Conservation (phyloP, 2,113 vertebrate species). For the Eclectus roratus region DNA sequence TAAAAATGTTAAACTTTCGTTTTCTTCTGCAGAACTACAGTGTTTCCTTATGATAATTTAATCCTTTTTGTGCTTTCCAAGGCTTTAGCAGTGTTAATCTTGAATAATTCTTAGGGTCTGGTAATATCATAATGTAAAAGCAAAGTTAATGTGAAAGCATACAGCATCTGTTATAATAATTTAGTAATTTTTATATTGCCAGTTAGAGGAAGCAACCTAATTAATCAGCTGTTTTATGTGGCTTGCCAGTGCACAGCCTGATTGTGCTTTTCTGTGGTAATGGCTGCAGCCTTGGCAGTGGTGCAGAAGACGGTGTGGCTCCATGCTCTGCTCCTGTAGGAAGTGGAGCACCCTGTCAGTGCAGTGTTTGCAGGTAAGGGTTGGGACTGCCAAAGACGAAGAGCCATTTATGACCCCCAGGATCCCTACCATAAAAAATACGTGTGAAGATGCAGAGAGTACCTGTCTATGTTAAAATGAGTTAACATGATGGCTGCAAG, state of each 20-base stretch:
- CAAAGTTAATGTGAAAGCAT: background rate
- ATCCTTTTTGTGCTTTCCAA: background rate
- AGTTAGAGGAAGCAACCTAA: background rate
- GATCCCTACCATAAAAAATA: background rate
- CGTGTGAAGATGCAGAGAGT: background rate
- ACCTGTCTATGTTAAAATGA: background rate
- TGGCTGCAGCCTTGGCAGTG: background rate
- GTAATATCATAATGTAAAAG: background rate
- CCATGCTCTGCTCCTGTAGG: background rate
- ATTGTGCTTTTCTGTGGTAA: background rate
- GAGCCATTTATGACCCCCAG: background rate
- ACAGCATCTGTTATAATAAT: background rate
- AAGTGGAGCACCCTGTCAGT: too few relatives aligned
- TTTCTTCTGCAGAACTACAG: background rate
- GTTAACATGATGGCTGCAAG: background rate
- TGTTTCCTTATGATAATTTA: background rate
- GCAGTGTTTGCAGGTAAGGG: background rate
- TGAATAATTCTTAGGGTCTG: background rate
- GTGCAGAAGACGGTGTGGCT: fast-evolving
- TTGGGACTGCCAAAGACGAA: background rate
- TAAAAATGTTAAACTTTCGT: background rate
- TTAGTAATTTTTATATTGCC: background rate
- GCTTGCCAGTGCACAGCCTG: background rate
- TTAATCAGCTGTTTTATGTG: fast-evolving
- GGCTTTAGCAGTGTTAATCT: background rate